Percentiles rank a stretch among this genome's conserved stretches.
These are phyloP conservation scores for Delichon dasypus DNA, from an alignment of 2,797 vertebrate species.

Conservation along the genomic window DNA sequence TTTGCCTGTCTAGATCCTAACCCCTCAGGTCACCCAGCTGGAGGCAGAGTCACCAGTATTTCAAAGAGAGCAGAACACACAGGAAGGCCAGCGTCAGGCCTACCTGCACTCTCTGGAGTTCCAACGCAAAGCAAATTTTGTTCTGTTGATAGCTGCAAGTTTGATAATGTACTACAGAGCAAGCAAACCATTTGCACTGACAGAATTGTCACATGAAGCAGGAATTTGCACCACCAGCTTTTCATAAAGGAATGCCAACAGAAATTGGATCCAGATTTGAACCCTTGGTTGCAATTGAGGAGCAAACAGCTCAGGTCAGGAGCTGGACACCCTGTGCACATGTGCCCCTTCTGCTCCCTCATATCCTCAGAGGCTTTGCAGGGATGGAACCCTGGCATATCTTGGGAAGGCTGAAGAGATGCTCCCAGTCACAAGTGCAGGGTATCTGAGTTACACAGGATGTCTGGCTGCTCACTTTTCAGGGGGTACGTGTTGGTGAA, in stretches of 20 bases:
- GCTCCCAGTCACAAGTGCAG: not conserved
- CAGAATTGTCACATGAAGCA: not conserved
- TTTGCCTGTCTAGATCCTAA: not conserved
- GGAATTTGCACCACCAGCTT: not conserved
- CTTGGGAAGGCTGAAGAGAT: not conserved
- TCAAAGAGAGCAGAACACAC: not conserved
- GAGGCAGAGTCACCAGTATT: not conserved
- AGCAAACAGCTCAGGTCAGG: not conserved
- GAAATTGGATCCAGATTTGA: conserved; percentile 6
- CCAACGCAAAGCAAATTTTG: not conserved
- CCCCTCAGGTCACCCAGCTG: not conserved
- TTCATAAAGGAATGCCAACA: conserved; percentile 51
- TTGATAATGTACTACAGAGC: not conserved
- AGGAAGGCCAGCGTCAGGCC: not conserved
- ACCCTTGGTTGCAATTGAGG: not conserved
- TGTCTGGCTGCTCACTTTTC: not conserved
- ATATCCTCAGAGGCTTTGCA: not conserved
- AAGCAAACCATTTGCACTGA: not conserved
- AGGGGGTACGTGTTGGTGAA: rapidly evolving
- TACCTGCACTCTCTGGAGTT: not conserved
- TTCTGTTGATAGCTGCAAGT: not conserved
- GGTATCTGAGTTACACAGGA: not conserved
- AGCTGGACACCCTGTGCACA: not conserved
- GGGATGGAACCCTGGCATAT: not conserved
- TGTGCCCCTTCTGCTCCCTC: not conserved